phyloP scores from a whole-genome alignment of 2,888 invertebrate species.

The Spisula solida region DNA sequence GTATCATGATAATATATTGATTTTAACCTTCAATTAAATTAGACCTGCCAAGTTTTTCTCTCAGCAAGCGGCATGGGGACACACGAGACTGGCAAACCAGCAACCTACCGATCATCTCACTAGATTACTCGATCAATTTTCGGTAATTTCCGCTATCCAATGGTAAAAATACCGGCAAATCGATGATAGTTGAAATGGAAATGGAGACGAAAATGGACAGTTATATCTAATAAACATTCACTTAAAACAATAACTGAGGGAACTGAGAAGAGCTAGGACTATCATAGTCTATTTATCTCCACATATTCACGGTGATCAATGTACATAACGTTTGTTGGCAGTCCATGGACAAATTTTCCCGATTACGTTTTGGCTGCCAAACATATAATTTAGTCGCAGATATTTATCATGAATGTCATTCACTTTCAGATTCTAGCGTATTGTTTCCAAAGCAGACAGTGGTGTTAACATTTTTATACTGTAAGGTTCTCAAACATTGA shows the following conservation, averaged over 20 bases:
- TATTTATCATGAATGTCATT: not conserved
- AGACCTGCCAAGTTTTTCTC: not conserved
- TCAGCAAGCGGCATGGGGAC: not conserved
- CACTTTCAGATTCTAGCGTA: too few relatives aligned
- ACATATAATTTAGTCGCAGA: not conserved
- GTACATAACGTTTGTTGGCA: not conserved
- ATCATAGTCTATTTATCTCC: not conserved
- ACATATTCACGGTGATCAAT: not conserved
- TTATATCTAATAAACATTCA: conserved; percentile 5
- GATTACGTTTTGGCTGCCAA: conserved; percentile 19
- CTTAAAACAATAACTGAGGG: conserved; percentile 4
- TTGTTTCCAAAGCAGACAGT: too few relatives aligned
- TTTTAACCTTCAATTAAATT: conserved; percentile 17
- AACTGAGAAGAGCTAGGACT: not conserved
- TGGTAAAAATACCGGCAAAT: not conserved
- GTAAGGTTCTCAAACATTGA: too few relatives aligned
- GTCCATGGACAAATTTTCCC: not conserved
- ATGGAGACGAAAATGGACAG: not conserved
- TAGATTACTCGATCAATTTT: not conserved
- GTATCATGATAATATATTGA: not conserved
- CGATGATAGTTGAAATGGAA: not conserved
- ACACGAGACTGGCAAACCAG: not conserved
- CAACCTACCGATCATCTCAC: not conserved
- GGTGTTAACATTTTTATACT: too few relatives aligned
- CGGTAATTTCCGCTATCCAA: not conserved